Percentiles rank a stretch among this genome's conserved stretches.
These are phyloP conservation scores for Diplodus sargus DNA, from an alignment of 2,797 vertebrate genomes.

Conservation along the genomic window DNA sequence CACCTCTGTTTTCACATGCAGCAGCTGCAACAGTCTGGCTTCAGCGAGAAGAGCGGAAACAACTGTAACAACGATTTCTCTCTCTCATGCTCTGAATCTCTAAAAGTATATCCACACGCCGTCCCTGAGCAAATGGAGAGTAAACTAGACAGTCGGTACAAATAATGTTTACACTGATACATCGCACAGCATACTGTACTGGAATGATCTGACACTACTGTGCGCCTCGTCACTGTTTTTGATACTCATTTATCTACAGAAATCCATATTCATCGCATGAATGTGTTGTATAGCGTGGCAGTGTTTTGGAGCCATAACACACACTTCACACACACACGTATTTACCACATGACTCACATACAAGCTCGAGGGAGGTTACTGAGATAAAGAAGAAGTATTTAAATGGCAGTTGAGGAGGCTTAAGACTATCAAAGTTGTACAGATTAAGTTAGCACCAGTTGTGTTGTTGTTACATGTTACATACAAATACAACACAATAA, in stretches of 20 bases:
- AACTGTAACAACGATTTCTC: conserved; percentile 2
- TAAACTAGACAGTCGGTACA: conserved; percentile 46
- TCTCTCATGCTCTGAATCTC: conserved; percentile 17
- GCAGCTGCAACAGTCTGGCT: conserved; percentile 59
- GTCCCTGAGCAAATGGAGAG: conserved; percentile 78
- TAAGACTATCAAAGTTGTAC: conserved; percentile 56
- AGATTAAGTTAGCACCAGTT: conserved; percentile 77
- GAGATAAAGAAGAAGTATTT: conserved; percentile 43
- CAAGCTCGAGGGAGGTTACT: conserved; percentile 39
- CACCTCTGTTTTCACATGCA: conserved; percentile 44
- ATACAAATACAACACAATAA: conserved; percentile 53
- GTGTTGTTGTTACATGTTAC: conserved; percentile 51
- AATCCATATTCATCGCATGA: conserved; percentile 27
- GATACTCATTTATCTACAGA: conserved; percentile 48
- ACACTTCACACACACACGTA: conserved; percentile 54
- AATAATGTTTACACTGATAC: conserved; percentile 29
- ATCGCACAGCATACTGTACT: conserved; percentile 32
- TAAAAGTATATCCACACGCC: conserved; percentile 42
- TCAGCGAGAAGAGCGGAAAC: conserved; percentile 26
- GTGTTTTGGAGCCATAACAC: conserved; percentile 59
- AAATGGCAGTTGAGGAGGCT: conserved; percentile 58
- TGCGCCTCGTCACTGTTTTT: background rate
- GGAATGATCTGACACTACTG: conserved; percentile 51
- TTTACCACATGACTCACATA: conserved; percentile 51
- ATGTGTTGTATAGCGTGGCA: conserved; percentile 48